These are phyloP conservation scores for Caenorhabditis zanzibari DNA, from an alignment of 2,888 invertebrate species.

Conservation along the genomic window DNA sequence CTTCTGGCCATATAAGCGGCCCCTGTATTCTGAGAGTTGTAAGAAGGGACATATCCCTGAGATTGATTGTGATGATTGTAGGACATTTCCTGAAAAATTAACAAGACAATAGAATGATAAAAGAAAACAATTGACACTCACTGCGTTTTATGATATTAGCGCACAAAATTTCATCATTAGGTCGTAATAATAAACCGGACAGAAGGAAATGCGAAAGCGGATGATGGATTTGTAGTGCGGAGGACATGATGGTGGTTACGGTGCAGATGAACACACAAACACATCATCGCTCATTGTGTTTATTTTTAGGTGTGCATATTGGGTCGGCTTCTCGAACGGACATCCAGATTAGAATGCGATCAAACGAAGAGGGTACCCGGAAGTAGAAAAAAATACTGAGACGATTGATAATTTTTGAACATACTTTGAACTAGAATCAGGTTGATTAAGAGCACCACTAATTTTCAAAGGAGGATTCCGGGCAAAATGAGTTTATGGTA, in stretches of 20 bases:
- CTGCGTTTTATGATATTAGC: constrained; percentile 22
- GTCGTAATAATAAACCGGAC: constrained; percentile 42
- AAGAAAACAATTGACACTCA: background rate
- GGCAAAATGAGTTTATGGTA: too few species aligned
- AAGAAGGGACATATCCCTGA: constrained; percentile 65
- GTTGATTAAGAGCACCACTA: too few species aligned
- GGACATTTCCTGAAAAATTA: constrained; percentile 54
- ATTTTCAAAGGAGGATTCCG: too few species aligned
- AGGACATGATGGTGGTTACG: constrained; percentile 48
- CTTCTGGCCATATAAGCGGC: constrained; percentile 68
- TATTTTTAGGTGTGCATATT: constrained; percentile 54
- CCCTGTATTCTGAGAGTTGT: constrained; percentile 65
- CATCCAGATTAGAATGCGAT: constrained; percentile 24
- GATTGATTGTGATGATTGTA: constrained; percentile 64
- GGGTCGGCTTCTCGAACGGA: constrained; percentile 18
- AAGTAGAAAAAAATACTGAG: background rate
- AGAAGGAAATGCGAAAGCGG: constrained; percentile 24
- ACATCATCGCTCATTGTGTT: constrained; percentile 59
- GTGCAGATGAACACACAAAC: constrained; percentile 65
- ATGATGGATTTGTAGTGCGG: constrained; percentile 39
- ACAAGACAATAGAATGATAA: too few species aligned
- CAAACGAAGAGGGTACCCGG: background rate
- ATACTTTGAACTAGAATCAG: too few species aligned
- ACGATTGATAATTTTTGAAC: background rate
- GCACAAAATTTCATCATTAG: constrained; percentile 50